Evolutionary conservation across 2,888 invertebrate genomes (phyloP).

Genomic region (Netelia virgata): DNA sequence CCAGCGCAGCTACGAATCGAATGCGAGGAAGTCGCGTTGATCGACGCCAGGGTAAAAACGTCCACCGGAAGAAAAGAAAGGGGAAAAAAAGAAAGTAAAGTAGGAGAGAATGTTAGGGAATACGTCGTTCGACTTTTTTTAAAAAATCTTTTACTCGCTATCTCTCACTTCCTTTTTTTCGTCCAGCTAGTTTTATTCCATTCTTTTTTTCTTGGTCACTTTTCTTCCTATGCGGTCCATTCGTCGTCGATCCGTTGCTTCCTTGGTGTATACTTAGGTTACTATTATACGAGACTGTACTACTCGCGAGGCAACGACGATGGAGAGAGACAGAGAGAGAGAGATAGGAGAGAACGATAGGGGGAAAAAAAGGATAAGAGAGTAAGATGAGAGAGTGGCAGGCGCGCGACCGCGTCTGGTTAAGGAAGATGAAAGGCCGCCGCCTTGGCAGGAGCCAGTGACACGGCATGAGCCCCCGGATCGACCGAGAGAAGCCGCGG

Average conservation of each 20-base stretch:
- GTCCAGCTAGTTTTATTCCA: background rate
- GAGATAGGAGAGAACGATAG: slow-evolving; percentile 33
- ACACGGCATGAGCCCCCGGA: slow-evolving; percentile 78
- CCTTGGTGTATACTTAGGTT: slow-evolving; percentile 58
- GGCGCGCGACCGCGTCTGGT: slow-evolving; percentile 74
- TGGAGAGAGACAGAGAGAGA: slow-evolving; percentile 62
- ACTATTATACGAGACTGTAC: slow-evolving; percentile 49
- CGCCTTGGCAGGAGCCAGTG: slow-evolving; percentile 81
- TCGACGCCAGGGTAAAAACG: background rate
- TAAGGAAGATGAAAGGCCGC: slow-evolving; percentile 82
- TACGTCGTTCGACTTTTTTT: slow-evolving; percentile 40
- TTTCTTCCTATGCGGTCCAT: slow-evolving; percentile 26
- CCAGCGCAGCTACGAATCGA: background rate
- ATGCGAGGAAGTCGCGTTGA: background rate
- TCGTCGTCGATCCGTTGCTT: slow-evolving; percentile 57
- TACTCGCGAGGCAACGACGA: slow-evolving; percentile 52
- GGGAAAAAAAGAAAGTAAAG: slow-evolving; percentile 5
- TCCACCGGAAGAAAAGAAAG: background rate
- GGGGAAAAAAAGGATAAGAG: slow-evolving; percentile 46
- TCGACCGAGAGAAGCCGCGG: slow-evolving; percentile 52
- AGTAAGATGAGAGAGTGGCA: slow-evolving; percentile 65
- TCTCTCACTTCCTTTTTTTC: slow-evolving; percentile 17
- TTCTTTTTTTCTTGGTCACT: background rate
- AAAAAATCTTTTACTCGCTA: too few relatives aligned
- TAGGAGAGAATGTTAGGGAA: slow-evolving; percentile 28